A percentile compares a stretch with the other conserved stretches of the same genome.
These are phyloP conservation scores for Datnioides undecimradiatus DNA, from an alignment of 2,113 vertebrate genomes.

Conservation along the genomic window DNA sequence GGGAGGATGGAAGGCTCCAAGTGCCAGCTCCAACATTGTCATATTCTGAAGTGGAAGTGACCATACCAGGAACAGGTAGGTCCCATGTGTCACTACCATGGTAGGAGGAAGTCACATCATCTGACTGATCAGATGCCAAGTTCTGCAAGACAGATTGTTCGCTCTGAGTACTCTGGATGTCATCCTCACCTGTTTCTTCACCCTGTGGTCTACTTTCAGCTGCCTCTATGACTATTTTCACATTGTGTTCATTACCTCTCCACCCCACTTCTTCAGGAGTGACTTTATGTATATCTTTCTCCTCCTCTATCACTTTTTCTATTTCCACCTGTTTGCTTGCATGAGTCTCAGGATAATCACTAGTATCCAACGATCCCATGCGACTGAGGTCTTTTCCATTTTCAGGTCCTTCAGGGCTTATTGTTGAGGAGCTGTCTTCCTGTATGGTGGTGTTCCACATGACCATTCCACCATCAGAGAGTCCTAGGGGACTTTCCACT, in stretches of 20 bases:
- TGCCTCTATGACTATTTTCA: conserved; percentile 75
- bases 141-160: not conserved
- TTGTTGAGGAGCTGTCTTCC: conserved; percentile 84
- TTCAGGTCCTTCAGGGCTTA: conserved; percentile 83
- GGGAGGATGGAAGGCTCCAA: conserved; percentile 71
- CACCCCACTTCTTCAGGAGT: conserved; percentile 12
- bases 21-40: conserved; percentile 76
- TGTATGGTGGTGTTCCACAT: conserved; percentile 87
- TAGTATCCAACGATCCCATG: conserved; percentile 68
- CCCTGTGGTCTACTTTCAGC: conserved; percentile 38
- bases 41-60: conserved; percentile 81
- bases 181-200: conserved; percentile 23
- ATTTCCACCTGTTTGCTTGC: conserved; percentile 30
- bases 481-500: conserved; percentile 71
- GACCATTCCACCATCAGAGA: conserved; percentile 72
- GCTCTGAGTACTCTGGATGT: conserved; percentile 13
- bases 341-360: conserved; percentile 25
- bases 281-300: not conserved
- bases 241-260: conserved; percentile 42
- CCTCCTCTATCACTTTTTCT: conserved; percentile 7
- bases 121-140: conserved; percentile 21
- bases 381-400: conserved; percentile 72
- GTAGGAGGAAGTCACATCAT: conserved; percentile 10
- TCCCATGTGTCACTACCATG: conserved; percentile 43
- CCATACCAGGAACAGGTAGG: conserved; percentile 70